phyloP scores from a whole-genome alignment of 2,797 vertebrate species.

The Silurus aristotelis region DNA sequence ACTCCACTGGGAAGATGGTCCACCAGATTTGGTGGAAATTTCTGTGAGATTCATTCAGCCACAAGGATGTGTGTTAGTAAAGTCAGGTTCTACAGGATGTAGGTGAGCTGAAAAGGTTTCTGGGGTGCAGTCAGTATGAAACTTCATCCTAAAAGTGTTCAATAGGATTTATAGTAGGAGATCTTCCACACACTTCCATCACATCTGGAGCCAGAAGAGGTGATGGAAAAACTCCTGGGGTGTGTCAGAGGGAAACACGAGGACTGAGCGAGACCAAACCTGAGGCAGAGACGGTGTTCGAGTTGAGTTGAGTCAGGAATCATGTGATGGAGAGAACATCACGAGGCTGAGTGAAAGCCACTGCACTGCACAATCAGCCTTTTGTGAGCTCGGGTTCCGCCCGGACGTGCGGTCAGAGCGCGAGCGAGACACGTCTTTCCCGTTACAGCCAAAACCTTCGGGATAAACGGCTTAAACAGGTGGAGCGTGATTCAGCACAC shows the following conservation, averaged over 20 bases:
- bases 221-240: neutral
- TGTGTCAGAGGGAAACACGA: neutral
- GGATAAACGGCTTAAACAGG: neutral
- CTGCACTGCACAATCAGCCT: slow-evolving; percentile 20
- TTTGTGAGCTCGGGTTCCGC: slow-evolving; percentile 36
- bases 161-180: no score
- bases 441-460: neutral
- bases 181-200: no score
- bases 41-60: no score
- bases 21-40: no score
- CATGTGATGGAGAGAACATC: slow-evolving; percentile 17
- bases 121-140: no score
- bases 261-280: neutral
- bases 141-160: no score
- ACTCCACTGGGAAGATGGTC: no score
- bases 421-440: neutral
- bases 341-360: neutral
- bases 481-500: neutral
- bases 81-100: no score
- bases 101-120: no score
- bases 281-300: neutral
- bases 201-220: no score
- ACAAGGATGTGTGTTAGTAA: no score
- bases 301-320: neutral
- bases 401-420: neutral